Evolutionary conservation across 2,113 vertebrate species (phyloP), one percentile per base, ranked within the genome.

Genomic region (Rhea americana): DNA sequence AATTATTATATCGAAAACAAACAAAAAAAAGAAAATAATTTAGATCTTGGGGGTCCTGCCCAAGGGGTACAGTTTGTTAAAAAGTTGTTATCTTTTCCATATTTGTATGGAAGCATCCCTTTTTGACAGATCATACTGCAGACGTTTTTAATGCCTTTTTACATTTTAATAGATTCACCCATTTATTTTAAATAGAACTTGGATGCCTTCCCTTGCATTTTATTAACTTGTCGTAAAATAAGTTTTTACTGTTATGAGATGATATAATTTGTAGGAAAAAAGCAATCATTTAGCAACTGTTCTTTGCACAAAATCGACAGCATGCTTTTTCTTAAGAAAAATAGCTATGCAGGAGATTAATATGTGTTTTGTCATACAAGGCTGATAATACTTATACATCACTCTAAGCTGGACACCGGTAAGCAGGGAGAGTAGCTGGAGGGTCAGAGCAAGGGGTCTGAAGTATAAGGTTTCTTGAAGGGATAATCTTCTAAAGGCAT

Each of bases 201-300:
- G 75, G n/a, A 70, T 93, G 37, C 28, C 28, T 89, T 80, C 22
- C 87, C 59, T 84, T 75, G 17, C 37, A 80, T 93, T 95, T 93
- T 91, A 93, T 88, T 94, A 88, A 74, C 61, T 73, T 13, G 0
- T 66, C 67, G 32, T 82, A 74, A 92, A 66, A 50, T 92, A 91
- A 71, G 0, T 0, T 15, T 92, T 76, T 77, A 13, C 45, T 89
- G 35, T 72, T 94, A 73, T 41, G 53, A 73, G 67, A 84, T 72
- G 1, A 74, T 90, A 93, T 58, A 70, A 76, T 92, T 89, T 91
- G 45, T 59, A 83, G 82, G 59, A 92, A 96, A 18, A 89, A 76
- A 87, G 92, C 75, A 87, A 79, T 66, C 13, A 85, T 82, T 95
- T 89, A 91, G 63, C 87, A 91, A 91, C 67, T 85, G 71, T 85